Evolutionary conservation across 2,113 vertebrate genomes (phyloP).

Genomic region (Aegotheles bennettii): DNA sequence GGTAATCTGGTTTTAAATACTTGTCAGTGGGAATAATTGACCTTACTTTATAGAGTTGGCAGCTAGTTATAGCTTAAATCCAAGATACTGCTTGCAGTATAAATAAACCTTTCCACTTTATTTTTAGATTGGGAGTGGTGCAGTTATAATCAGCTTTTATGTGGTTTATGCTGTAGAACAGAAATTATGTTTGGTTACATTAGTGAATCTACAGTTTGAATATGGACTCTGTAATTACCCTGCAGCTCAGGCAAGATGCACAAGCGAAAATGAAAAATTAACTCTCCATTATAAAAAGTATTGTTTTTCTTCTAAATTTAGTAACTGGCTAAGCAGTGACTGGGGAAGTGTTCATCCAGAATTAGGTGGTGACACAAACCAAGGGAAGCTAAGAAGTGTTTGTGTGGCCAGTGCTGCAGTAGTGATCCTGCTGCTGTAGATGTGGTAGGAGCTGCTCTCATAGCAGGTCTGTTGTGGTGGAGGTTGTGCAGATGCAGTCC

Average conservation of each 20-base stretch:
- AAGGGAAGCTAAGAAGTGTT: neutral
- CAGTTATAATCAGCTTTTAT: conserved; percentile 47
- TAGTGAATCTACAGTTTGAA: neutral
- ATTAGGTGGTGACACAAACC: conserved; percentile 28
- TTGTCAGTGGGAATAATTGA: neutral
- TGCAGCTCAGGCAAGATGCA: neutral
- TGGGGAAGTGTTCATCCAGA: neutral
- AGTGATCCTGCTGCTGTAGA: neutral
- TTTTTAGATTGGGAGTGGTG: conserved; percentile 56
- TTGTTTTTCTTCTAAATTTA: neutral
- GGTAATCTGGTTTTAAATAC: neutral
- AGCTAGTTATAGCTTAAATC: conserved; percentile 24
- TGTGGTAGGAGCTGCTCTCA: neutral
- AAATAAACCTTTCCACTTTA: conserved; percentile 61
- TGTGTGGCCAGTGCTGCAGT: neutral
- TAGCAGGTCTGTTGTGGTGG: neutral
- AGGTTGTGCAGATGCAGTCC: neutral
- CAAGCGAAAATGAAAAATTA: neutral
- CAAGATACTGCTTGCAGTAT: conserved; percentile 30
- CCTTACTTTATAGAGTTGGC: neutral
- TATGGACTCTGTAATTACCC: neutral
- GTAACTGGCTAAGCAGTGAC: neutral
- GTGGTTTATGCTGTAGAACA: conserved; percentile 24
- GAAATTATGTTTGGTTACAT: neutral
- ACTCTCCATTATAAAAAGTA: neutral